These are phyloP conservation scores for Erebia ligea DNA, from an alignment of 2,888 invertebrate genomes.

Conservation along the genomic window DNA sequence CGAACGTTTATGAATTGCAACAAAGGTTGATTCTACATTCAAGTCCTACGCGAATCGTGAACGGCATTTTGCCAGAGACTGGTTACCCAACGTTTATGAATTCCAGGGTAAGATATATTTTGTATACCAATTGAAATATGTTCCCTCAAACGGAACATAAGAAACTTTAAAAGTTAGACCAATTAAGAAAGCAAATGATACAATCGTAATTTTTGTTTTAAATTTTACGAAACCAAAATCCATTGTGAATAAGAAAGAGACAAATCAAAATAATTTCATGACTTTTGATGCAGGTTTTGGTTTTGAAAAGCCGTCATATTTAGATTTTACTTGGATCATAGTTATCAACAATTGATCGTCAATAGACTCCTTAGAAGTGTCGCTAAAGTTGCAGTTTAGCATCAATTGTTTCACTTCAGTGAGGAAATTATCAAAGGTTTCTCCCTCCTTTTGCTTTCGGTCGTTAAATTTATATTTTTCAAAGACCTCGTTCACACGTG, in stretches of 20 bases:
- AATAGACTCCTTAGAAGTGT: no score
- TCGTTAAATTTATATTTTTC: no score
- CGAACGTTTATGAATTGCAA: no score
- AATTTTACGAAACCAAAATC: conserved; percentile 22
- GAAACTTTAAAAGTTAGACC: neutral
- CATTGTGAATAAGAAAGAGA: conserved; percentile 16
- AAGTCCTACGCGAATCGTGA: no score
- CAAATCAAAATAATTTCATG: neutral
- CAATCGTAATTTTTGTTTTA: conserved; percentile 3
- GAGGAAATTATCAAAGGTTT: neutral
- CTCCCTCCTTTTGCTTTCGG: no score
- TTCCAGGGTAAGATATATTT: conserved; percentile 1
- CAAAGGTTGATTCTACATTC: no score
- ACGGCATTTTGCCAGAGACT: no score
- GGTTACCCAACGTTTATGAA: no score
- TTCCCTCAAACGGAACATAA: neutral
- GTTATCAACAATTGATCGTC: neutral
- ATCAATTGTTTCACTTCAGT: no score
- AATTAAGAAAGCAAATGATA: neutral
- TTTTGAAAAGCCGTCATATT: neutral
- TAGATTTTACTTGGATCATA: conserved; percentile 14
- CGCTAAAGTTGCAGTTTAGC: no score
- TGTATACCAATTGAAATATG: neutral
- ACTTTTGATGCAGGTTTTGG: conserved; percentile 15
- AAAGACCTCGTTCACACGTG: no score